These are phyloP conservation scores for Gracilinanus agilis DNA, from an alignment of 2,113 vertebrate species.

Conservation along the genomic window DNA sequence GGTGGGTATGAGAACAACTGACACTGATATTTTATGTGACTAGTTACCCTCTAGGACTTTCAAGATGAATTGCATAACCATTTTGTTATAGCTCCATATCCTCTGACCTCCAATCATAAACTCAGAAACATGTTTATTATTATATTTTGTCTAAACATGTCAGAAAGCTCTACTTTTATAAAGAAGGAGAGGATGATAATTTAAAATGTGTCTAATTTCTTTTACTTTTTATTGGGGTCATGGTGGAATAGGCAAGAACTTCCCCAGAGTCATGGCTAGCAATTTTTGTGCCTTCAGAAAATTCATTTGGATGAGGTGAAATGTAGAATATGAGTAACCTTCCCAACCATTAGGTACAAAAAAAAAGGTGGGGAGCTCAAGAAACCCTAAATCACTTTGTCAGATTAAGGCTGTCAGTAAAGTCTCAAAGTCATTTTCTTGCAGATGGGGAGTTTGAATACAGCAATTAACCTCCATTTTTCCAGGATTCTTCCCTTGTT, in stretches of 20 bases:
- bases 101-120: not conserved
- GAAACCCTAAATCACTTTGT: not conserved
- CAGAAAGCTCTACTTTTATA: not conserved
- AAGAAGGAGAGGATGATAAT: not conserved
- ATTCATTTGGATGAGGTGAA: not conserved
- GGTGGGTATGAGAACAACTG: not conserved
- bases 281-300: not conserved
- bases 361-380: not conserved
- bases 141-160: not conserved
- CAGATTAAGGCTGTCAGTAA: not conserved
- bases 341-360: not conserved
- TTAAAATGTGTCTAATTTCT: not conserved
- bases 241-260: not conserved
- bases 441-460: not conserved
- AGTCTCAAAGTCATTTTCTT: not conserved
- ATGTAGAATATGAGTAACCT: not conserved
- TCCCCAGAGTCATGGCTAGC: not conserved
- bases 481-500: not conserved
- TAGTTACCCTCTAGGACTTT: not conserved
- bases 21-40: slow-evolving; percentile 15
- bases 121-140: not conserved
- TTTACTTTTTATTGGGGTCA: not conserved
- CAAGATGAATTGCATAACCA: slow-evolving; percentile 16
- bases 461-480: not conserved
- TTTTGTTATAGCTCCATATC: not conserved